phyloP scores from a whole-genome alignment of 2,113 vertebrate genomes.

The Triplophysa dalaica region DNA sequence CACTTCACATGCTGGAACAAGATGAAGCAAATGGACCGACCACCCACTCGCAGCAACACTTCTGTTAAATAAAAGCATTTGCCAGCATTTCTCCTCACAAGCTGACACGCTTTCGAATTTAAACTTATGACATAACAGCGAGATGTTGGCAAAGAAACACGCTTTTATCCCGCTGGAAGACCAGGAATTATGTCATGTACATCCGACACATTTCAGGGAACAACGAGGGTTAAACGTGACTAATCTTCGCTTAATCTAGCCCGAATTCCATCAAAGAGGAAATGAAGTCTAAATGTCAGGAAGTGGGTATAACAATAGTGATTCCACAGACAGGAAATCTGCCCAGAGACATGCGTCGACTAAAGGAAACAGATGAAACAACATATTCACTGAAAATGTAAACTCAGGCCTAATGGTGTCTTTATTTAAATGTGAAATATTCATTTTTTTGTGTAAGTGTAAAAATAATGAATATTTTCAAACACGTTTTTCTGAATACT shows the following conservation, averaged over 20 bases:
- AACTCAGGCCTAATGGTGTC: background rate
- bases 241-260: background rate
- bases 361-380: constrained; percentile 4
- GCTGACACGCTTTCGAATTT: background rate
- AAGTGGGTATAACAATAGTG: constrained; percentile 64
- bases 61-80: background rate
- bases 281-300: constrained; percentile 61
- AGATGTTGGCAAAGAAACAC: background rate
- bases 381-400: background rate
- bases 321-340: constrained; percentile 62
- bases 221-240: constrained; percentile 12
- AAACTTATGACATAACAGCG: constrained; percentile 12
- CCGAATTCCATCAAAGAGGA: constrained; percentile 45
- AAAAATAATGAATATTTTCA: too few species aligned
- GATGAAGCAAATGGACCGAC: background rate
- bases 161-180: constrained; percentile 8
- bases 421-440: background rate
- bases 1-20: constrained; percentile 4
- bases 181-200: background rate
- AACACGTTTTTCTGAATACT: too few species aligned
- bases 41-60: constrained; percentile 18
- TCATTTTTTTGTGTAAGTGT: too few species aligned
- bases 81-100: background rate
- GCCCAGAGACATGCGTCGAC: constrained; percentile 32
- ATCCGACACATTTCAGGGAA: background rate